These are phyloP conservation scores for Blennius ocellaris DNA, from an alignment of 2,113 vertebrate genomes.

Conservation along the genomic window DNA sequence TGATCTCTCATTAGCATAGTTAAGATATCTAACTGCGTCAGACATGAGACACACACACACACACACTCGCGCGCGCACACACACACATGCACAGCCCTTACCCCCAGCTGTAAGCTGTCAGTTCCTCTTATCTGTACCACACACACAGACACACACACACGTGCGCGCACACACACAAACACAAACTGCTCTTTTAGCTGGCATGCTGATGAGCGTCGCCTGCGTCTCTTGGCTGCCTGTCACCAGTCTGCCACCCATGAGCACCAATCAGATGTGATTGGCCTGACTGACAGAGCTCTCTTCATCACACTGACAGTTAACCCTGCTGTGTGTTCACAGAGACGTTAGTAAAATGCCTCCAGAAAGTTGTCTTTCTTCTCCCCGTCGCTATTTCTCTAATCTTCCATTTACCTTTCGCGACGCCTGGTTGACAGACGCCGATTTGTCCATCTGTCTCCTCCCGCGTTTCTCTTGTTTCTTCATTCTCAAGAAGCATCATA, in stretches of 20 bases:
- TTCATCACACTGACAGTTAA: slow-evolving; percentile 82
- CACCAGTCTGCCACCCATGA: slow-evolving; percentile 84
- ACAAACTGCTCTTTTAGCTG: slow-evolving; percentile 82
- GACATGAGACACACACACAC: slow-evolving; percentile 65
- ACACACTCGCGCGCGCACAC: slow-evolving; percentile 29
- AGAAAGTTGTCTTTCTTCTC: slow-evolving; percentile 70
- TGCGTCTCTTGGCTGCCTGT: slow-evolving; percentile 83
- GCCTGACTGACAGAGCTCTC: slow-evolving; percentile 77
- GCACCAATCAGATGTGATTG: slow-evolving; percentile 84
- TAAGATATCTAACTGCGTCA: slow-evolving; percentile 84
- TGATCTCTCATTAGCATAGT: slow-evolving; percentile 84
- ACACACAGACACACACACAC: slow-evolving; percentile 42
- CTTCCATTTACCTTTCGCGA: slow-evolving; percentile 63
- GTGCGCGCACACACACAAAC: slow-evolving; percentile 38
- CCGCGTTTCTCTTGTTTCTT: slow-evolving; percentile 43
- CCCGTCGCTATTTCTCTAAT: slow-evolving; percentile 60
- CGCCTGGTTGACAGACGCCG: slow-evolving; percentile 39
- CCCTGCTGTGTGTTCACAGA: slow-evolving; percentile 75
- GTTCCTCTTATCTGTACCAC: slow-evolving; percentile 81
- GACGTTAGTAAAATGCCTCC: slow-evolving; percentile 72
- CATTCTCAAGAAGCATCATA: slow-evolving; percentile 56
- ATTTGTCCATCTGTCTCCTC: slow-evolving; percentile 63
- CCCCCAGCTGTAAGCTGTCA: slow-evolving; percentile 84
- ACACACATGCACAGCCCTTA: slow-evolving; percentile 60
- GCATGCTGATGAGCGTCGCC: slow-evolving; percentile 83